Evolutionary conservation across 1,140 invertebrate species (phyloP).

Genomic region (Drosophila murphyi): DNA sequence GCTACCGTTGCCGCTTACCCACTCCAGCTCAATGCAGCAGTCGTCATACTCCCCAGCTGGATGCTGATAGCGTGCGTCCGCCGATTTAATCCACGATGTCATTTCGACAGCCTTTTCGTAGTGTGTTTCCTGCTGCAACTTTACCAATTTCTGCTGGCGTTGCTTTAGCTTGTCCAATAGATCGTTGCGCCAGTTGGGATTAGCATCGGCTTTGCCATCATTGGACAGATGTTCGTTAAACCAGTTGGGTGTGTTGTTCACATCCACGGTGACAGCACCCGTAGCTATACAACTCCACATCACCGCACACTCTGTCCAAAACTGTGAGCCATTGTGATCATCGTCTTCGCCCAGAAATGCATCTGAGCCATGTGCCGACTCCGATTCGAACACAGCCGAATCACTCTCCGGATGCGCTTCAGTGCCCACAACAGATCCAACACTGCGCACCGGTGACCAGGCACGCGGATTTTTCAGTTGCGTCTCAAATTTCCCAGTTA

Average conservation of each 20-base stretch:
- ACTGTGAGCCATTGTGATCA: conserved; percentile 87
- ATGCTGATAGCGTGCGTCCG: conserved; percentile 89
- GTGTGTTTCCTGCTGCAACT: conserved; percentile 85
- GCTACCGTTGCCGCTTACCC: conserved; percentile 86
- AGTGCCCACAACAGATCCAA: conserved; percentile 91
- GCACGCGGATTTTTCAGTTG: conserved; percentile 89
- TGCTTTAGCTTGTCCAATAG: conserved; percentile 89
- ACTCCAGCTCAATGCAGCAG: conserved; percentile 92
- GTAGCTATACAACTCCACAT: conserved; percentile 92
- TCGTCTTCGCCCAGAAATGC: conserved; percentile 92
- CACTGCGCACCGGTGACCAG: conserved; percentile 92
- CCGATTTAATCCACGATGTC: conserved; percentile 92
- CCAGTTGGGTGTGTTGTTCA: conserved; percentile 90
- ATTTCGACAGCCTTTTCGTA: conserved; percentile 92
- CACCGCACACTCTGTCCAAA: conserved; percentile 91
- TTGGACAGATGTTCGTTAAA: conserved; percentile 85
- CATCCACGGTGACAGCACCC: conserved; percentile 90
- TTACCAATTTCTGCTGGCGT: conserved; percentile 83
- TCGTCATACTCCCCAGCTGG: conserved; percentile 88
- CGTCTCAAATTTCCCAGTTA: conserved; percentile 85
- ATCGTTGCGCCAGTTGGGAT: conserved; percentile 90
- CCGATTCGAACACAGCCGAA: conserved; percentile 91
- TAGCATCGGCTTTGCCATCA: conserved; percentile 87
- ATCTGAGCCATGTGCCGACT: conserved; percentile 86
- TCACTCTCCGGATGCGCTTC: conserved; percentile 93